phyloP scores from a whole-genome alignment of 2,113 vertebrate species.

The Eulemur macaco region DNA sequence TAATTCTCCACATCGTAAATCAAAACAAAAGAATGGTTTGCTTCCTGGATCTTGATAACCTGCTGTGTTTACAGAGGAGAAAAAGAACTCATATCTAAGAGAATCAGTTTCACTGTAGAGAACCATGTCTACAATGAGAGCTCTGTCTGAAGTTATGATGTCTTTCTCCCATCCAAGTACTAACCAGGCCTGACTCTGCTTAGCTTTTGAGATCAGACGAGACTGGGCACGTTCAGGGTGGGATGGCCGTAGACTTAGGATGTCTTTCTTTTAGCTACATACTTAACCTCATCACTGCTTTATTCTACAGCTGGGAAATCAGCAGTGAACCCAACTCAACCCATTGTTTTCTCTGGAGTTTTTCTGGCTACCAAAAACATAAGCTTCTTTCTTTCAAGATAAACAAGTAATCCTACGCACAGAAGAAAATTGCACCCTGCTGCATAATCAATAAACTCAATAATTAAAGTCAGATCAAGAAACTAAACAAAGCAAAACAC shows the following conservation, averaged over 20 bases:
- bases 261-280: neutral
- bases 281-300: too few relatives aligned
- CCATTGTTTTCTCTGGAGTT: neutral
- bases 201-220: too few relatives aligned
- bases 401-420: neutral
- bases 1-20: fast-evolving
- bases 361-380: neutral
- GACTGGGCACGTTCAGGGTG: too few relatives aligned
- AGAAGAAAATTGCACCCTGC: neutral
- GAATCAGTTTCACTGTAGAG: neutral
- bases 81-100: fast-evolving
- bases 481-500: neutral
- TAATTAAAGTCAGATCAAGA: neutral
- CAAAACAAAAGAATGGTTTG: neutral
- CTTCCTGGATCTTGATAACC: too few relatives aligned
- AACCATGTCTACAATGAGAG: fast-evolving
- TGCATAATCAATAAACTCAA: neutral
- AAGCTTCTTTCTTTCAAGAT: neutral
- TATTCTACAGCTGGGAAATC: neutral
- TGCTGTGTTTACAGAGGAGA: neutral
- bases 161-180: too few relatives aligned
- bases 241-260: too few relatives aligned
- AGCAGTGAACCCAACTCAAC: neutral
- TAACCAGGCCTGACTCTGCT: too few relatives aligned
- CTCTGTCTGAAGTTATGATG: fast-evolving